These are phyloP conservation scores for Anoplius nigerrimus DNA, from an alignment of 2,888 invertebrate genomes.

Conservation along the genomic window DNA sequence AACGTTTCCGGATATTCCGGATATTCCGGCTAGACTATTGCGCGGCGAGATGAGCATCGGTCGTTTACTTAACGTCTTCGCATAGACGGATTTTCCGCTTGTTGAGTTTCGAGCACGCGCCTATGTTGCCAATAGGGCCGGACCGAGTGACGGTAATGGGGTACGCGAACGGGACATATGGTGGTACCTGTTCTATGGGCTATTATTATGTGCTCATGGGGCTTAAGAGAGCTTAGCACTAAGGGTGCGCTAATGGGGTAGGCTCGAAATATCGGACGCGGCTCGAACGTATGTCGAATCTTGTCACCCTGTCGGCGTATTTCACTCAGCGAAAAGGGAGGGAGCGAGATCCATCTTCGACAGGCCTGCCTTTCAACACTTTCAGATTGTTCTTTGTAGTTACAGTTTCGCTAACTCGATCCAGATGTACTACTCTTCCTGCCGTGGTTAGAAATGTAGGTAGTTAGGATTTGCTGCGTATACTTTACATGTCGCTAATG, in stretches of 20 bases:
- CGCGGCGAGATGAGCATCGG: slow-evolving; percentile 65
- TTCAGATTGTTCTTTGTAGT: background rate
- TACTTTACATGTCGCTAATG: no score
- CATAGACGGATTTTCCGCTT: slow-evolving; percentile 71
- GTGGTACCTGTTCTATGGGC: slow-evolving; percentile 71
- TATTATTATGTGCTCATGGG: slow-evolving; percentile 71
- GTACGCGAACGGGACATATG: slow-evolving; percentile 64
- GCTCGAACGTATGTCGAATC: slow-evolving; percentile 41
- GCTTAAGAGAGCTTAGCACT: slow-evolving; percentile 66
- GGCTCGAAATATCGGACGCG: slow-evolving; percentile 46
- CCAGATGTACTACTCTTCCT: no score
- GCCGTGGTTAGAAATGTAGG: no score
- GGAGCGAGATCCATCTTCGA: slow-evolving; percentile 19
- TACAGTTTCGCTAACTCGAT: no score
- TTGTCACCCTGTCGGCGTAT: slow-evolving; percentile 25
- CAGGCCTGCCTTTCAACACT: slow-evolving; percentile 18
- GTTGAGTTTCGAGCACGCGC: slow-evolving; percentile 66
- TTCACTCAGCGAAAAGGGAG: slow-evolving; percentile 29
- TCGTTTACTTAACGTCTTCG: slow-evolving; percentile 55
- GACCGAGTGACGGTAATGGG: slow-evolving; percentile 60
- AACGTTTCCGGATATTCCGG: no score
- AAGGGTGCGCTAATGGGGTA: slow-evolving; percentile 62
- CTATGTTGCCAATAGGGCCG: slow-evolving; percentile 36
- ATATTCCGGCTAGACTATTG: no score
- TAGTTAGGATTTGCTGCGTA: no score